Percentiles rank a stretch among this genome's conserved stretches.
phyloP scores from a whole-genome alignment of 92 coral and sea anemone genomes.

The Bergia puertoricense region DNA sequence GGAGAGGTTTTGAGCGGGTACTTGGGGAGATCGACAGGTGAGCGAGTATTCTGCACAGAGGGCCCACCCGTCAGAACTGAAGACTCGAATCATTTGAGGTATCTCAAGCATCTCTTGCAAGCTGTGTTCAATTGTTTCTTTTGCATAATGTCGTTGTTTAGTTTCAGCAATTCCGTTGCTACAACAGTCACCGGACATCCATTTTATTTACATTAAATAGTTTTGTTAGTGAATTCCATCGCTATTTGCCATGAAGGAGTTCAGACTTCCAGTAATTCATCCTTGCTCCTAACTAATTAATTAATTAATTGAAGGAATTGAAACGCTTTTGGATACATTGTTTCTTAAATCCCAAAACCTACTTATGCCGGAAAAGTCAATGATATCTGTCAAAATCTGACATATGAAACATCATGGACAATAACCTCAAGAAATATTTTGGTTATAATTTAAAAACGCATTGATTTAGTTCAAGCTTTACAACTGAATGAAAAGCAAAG shows the following conservation, averaged over 20 bases:
- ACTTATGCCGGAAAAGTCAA: background rate
- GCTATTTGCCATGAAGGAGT: too few species aligned
- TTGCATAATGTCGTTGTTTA: too few species aligned
- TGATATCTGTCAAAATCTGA: background rate
- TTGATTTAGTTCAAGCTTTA: too few species aligned
- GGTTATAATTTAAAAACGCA: background rate
- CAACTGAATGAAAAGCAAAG: background rate
- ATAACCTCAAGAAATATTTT: background rate
- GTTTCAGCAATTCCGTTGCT: background rate
- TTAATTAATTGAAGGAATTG: background rate
- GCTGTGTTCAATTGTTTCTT: slow-evolving; percentile 11
- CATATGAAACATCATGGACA: background rate
- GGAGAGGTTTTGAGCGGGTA: slow-evolving; percentile 16
- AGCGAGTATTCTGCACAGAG: slow-evolving; percentile 17
- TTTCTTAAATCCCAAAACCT: background rate
- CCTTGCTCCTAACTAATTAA: background rate
- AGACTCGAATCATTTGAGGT: background rate
- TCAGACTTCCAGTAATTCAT: background rate
- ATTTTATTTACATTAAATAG: too few species aligned
- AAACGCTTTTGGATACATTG: background rate
- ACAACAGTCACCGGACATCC: background rate
- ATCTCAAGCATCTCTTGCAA: background rate
- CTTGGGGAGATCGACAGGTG: slow-evolving; percentile 1
- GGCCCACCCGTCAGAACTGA: background rate
- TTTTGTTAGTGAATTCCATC: too few species aligned